A percentile compares a stretch with the other conserved stretches of the same genome.
Evolutionary conservation across 37 sponge, comb jelly and placozoan genomes (phyloP).

Genomic region (Beroe forskalii): DNA sequence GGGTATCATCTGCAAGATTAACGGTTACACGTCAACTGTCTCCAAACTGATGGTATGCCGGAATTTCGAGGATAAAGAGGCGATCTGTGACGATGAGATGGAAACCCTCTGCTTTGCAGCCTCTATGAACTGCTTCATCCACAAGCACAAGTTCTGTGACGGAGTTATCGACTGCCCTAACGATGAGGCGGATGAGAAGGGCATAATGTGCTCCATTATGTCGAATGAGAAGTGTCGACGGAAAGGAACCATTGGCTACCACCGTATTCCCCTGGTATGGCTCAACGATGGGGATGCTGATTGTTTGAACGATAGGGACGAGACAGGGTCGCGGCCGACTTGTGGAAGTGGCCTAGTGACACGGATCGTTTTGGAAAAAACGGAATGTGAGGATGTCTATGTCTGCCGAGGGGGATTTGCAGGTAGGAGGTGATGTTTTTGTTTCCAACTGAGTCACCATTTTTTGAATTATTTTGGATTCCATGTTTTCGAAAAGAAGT

Average conservation of each 20-base stretch:
- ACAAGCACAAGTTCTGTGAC: slow-evolving; percentile 16
- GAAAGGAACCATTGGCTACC: neutral
- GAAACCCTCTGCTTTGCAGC: neutral
- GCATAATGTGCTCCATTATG: neutral
- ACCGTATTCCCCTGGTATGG: neutral
- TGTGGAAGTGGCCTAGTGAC: neutral
- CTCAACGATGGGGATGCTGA: neutral
- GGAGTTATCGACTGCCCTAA: neutral
- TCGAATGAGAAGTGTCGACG: neutral
- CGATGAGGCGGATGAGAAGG: neutral
- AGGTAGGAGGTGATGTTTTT: too few species aligned
- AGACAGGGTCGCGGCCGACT: neutral
- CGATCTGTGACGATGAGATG: slow-evolving; percentile 2
- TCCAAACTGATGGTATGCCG: neutral
- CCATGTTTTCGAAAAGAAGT: too few species aligned
- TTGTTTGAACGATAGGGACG: neutral
- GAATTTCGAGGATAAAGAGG: neutral
- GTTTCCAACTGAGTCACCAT: too few species aligned
- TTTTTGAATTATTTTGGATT: too few species aligned
- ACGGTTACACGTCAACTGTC: neutral
- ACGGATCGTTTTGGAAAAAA: neutral
- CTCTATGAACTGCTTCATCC: neutral
- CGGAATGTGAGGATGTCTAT: neutral
- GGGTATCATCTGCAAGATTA: neutral
- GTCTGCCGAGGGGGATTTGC: neutral